phyloP scores from a whole-genome alignment of 2,113 vertebrate genomes.

The Craseonycteris thonglongyai region DNA sequence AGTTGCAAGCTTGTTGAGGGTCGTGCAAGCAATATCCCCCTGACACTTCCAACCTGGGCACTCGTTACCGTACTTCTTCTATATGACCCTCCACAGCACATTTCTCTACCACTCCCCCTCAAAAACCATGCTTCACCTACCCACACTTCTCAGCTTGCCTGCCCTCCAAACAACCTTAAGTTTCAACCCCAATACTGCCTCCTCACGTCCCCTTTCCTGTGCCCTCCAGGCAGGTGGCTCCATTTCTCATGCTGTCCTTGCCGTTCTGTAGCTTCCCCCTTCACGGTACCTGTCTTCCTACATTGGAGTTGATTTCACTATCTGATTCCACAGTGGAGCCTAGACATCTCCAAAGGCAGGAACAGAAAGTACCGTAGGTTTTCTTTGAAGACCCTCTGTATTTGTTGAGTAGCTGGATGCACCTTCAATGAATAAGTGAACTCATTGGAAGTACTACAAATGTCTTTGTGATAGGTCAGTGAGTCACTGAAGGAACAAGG shows the following conservation, averaged over 20 bases:
- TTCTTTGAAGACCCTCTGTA: neutral
- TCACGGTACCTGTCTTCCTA: neutral
- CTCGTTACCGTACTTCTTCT: neutral
- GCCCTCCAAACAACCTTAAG: neutral
- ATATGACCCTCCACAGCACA: rapidly evolving
- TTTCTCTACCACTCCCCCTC: neutral
- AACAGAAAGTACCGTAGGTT: neutral
- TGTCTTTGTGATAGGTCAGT: neutral
- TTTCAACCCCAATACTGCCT: neutral
- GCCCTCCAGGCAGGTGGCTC: neutral
- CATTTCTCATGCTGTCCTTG: neutral
- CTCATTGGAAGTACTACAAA: neutral
- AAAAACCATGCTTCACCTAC: neutral
- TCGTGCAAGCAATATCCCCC: no score
- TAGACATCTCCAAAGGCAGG: neutral
- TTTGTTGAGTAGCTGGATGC: neutral
- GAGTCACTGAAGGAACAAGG: neutral
- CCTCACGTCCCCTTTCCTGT: rapidly evolving
- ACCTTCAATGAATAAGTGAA: neutral
- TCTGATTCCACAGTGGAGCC: neutral
- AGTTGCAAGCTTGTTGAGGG: neutral
- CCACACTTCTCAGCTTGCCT: neutral
- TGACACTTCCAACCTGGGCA: rapidly evolving
- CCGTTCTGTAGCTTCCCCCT: rapidly evolving
- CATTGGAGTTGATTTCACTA: neutral